Percentiles rank a stretch among this genome's conserved stretches.
phyloP scores from a whole-genome alignment of 2,797 vertebrate species.

The Monodelphis domestica region DNA sequence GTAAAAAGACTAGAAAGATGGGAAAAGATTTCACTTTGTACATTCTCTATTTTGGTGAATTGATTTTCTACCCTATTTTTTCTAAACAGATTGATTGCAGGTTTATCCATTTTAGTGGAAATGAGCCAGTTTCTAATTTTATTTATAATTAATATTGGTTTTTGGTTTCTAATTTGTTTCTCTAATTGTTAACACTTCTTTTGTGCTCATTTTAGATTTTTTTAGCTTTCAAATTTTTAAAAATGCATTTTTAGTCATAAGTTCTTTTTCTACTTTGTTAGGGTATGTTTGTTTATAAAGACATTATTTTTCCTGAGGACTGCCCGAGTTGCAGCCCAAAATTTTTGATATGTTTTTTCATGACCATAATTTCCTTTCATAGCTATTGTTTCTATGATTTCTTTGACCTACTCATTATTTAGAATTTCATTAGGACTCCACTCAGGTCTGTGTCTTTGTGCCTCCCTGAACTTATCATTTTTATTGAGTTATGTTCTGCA shows the following conservation, averaged over 20 bases:
- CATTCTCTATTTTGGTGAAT: not conserved
- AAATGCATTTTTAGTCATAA: not conserved
- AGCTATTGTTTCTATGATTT: not conserved
- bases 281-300: not conserved
- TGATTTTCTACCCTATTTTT: not conserved
- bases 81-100: not conserved
- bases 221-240: not conserved
- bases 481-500: not conserved
- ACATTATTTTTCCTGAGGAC: not conserved
- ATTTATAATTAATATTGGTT: not conserved
- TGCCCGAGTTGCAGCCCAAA: not conserved
- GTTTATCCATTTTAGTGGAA: not conserved
- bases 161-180: not conserved
- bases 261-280: not conserved
- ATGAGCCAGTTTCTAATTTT: not conserved
- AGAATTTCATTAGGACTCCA: not conserved
- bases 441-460: not conserved
- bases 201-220: not conserved
- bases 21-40: not conserved
- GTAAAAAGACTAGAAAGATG: not conserved
- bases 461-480: not conserved
- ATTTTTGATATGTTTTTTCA: not conserved
- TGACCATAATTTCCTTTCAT: not conserved
- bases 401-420: not conserved
- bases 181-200: not conserved